Evolutionary conservation across 2,888 invertebrate species (phyloP).

Genomic region (Sinelater perroti): DNA sequence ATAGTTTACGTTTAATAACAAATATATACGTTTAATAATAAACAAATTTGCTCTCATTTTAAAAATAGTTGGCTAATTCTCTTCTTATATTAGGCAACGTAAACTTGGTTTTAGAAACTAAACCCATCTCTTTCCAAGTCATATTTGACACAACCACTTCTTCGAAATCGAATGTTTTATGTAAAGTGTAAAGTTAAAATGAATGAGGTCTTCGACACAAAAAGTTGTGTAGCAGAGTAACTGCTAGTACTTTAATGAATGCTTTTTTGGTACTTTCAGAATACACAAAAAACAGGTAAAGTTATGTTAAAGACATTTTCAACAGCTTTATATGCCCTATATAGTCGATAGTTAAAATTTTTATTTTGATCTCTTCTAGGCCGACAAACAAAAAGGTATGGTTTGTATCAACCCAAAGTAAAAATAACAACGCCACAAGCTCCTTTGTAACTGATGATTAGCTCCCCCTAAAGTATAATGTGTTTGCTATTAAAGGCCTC

Average conservation of each 20-base stretch:
- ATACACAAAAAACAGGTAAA: conserved; percentile 21
- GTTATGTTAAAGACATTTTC: conserved; percentile 31
- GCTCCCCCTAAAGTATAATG: conserved; percentile 38
- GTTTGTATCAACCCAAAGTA: conserved; percentile 43
- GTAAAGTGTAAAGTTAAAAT: conserved; percentile 13
- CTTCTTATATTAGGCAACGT: too few relatives aligned
- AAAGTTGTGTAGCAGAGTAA: conserved; percentile 8
- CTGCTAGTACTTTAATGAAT: conserved; percentile 5
- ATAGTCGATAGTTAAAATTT: conserved; percentile 31
- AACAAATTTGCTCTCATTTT: too few relatives aligned
- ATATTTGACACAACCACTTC: conserved; percentile 3
- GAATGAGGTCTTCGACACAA: background rate
- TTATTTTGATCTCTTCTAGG: conserved; percentile 27
- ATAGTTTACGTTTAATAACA: too few relatives aligned
- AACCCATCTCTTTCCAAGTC: conserved; percentile 2
- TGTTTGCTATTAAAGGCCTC: conserved; percentile 43
- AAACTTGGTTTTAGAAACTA: too few relatives aligned
- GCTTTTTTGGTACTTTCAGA: conserved; percentile 20
- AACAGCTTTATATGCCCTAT: conserved; percentile 26
- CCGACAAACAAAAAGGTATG: conserved; percentile 44
- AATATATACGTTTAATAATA: too few relatives aligned
- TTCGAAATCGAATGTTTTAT: conserved; percentile 23
- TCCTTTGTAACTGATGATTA: conserved; percentile 42
- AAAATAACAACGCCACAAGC: conserved; percentile 44
- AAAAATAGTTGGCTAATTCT: too few relatives aligned